Percentiles rank a stretch among this genome's conserved stretches.
These are phyloP conservation scores for Canis aureus DNA, from an alignment of 2,113 vertebrate genomes.

Conservation along the genomic window DNA sequence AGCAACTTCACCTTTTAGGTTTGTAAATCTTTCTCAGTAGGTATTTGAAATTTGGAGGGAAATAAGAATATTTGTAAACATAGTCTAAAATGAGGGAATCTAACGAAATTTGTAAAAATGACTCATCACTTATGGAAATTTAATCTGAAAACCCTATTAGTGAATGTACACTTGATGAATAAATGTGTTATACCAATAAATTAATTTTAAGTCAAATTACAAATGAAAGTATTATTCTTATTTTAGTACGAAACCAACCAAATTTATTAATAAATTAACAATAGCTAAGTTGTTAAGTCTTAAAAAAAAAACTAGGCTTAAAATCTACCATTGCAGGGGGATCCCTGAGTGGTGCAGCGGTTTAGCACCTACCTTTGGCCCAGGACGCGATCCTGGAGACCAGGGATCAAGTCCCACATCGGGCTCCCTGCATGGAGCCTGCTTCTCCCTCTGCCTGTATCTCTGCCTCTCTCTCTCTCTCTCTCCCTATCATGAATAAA, in stretches of 20 bases:
- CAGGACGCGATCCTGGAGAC: too few species aligned
- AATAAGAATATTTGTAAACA: conserved; percentile 49
- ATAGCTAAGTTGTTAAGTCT: neutral
- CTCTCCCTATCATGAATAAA: too few species aligned
- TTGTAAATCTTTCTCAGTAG: conserved; percentile 38
- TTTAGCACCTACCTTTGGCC: too few species aligned
- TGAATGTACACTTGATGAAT: neutral
- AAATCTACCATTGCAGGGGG: too few species aligned
- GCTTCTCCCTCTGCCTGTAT: too few species aligned
- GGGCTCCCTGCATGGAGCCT: too few species aligned
- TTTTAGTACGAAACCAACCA: neutral
- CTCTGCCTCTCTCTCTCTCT: too few species aligned
- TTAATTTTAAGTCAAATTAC: conserved; percentile 62
- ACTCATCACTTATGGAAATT: conserved; percentile 60
- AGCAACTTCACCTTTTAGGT: conserved; percentile 29
- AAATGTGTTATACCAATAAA: conserved; percentile 1
- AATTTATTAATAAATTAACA: neutral
- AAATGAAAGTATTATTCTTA: neutral
- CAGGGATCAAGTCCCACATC: too few species aligned
- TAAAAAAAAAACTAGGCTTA: neutral
- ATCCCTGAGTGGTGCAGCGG: too few species aligned
- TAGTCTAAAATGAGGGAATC: neutral
- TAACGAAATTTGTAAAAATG: conserved; percentile 33
- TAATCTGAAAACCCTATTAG: conserved; percentile 50
- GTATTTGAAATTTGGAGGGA: conserved; percentile 46